phyloP scores from a whole-genome alignment of 1,140 invertebrate species.

The Pogonus chalceus region DNA sequence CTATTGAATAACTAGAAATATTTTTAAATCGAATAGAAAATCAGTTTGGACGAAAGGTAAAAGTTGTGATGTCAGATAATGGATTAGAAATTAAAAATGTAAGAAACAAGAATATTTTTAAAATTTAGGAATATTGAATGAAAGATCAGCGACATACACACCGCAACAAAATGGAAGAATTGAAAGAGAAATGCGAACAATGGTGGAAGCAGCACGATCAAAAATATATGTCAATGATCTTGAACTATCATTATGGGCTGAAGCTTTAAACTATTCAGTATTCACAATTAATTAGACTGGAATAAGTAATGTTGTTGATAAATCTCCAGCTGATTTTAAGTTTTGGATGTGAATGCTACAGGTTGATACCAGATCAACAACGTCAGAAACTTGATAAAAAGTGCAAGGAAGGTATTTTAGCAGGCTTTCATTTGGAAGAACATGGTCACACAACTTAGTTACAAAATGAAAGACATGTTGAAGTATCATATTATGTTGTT shows the following conservation, averaged over 20 bases:
- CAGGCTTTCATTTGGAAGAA: too few species aligned
- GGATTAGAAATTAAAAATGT: neutral
- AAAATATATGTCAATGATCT: slow-evolving; percentile 19
- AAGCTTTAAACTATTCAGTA: slow-evolving; percentile 25
- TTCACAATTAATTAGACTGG: slow-evolving; percentile 26
- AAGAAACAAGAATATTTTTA: slow-evolving; percentile 7
- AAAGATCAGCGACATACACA: slow-evolving; percentile 8
- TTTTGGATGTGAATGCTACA: too few species aligned
- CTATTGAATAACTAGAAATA: slow-evolving; percentile 19
- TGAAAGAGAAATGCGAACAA: slow-evolving; percentile 28
- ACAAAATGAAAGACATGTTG: too few species aligned
- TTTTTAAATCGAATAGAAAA: slow-evolving; percentile 14
- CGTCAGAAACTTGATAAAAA: too few species aligned
- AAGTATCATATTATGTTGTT: too few species aligned
- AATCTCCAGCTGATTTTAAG: slow-evolving; percentile 25
- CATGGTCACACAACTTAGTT: too few species aligned
- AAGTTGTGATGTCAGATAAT: slow-evolving; percentile 8
- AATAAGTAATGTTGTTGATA: slow-evolving; percentile 15
- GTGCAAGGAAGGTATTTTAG: too few species aligned
- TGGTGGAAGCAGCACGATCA: slow-evolving; percentile 31
- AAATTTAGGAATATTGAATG: slow-evolving; percentile 2
- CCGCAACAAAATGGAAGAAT: slow-evolving; percentile 19
- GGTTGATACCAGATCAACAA: too few species aligned
- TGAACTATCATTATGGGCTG: slow-evolving; percentile 28
- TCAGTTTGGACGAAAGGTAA: slow-evolving; percentile 18